Percentiles rank a stretch among this genome's conserved stretches.
phyloP scores from a whole-genome alignment of 2,113 vertebrate species.

The Danio rerio region GRCz12tu NC_133182.1:49925001-49925500 shows the following conservation, averaged over 20 bases:
- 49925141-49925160: slow-evolving; percentile 57
- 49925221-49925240: slow-evolving; percentile 65
- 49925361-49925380: slow-evolving; percentile 10
- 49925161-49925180: slow-evolving; percentile 50
- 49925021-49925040: not conserved
- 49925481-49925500: no score
- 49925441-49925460: not conserved
- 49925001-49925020: not conserved
- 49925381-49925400: not conserved
- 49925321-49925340: slow-evolving; percentile 25
- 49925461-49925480: not conserved
- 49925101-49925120: slow-evolving; percentile 27
- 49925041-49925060: not conserved
- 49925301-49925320: slow-evolving; percentile 52
- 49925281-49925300: slow-evolving; percentile 57
- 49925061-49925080: slow-evolving; percentile 31
- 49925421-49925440: not conserved
- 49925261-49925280: slow-evolving; percentile 64
- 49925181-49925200: slow-evolving; percentile 32
- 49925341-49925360: slow-evolving; percentile 38
- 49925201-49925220: slow-evolving; percentile 30
- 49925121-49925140: slow-evolving; percentile 49
- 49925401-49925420: not conserved
- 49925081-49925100: slow-evolving; percentile 15
- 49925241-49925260: slow-evolving; percentile 72